A percentile compares a stretch with the other conserved stretches of the same genome.
Conservation (phyloP, 1,140 invertebrate genomes). For the Polyergus mexicanus region DNA sequence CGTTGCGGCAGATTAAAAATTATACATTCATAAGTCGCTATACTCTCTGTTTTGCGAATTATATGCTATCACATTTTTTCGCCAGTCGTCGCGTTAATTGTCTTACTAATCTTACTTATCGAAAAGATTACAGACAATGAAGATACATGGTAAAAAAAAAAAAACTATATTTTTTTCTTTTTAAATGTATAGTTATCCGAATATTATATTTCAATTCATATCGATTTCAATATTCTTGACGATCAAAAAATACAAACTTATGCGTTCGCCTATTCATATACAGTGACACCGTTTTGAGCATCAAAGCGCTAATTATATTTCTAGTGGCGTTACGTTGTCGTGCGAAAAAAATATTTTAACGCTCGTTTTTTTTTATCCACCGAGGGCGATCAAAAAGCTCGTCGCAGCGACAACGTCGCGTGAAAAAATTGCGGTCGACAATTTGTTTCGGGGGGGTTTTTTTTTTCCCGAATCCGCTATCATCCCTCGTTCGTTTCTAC, state of each 20-base stretch:
- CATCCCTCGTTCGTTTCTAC: constrained; percentile 74
- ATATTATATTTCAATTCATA: neutral
- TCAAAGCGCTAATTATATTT: constrained; percentile 61
- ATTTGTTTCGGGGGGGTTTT: constrained; percentile 62
- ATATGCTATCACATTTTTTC: constrained; percentile 25
- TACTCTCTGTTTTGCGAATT: constrained; percentile 47
- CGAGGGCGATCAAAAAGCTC: constrained; percentile 57
- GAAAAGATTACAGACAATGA: constrained; percentile 46
- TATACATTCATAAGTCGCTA: constrained; percentile 60
- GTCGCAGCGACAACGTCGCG: constrained; percentile 33
- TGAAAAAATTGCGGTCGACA: constrained; percentile 67
- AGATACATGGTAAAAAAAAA: neutral
- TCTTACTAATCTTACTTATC: constrained; percentile 58
- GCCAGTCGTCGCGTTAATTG: constrained; percentile 49
- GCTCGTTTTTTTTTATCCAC: constrained; percentile 42
- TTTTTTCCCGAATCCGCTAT: constrained; percentile 62
- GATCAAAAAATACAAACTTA: neutral
- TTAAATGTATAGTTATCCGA: neutral
- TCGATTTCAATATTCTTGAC: constrained; percentile 15
- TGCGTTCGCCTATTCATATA: neutral
- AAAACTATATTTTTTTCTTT: neutral
- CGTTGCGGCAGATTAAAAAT: constrained; percentile 60
- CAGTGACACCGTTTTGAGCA: constrained; percentile 14
- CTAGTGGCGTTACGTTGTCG: constrained; percentile 11
- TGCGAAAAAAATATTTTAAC: constrained; percentile 61